Evolutionary conservation across 2,888 invertebrate species (phyloP).

Genomic region (Eledona agricola): DNA sequence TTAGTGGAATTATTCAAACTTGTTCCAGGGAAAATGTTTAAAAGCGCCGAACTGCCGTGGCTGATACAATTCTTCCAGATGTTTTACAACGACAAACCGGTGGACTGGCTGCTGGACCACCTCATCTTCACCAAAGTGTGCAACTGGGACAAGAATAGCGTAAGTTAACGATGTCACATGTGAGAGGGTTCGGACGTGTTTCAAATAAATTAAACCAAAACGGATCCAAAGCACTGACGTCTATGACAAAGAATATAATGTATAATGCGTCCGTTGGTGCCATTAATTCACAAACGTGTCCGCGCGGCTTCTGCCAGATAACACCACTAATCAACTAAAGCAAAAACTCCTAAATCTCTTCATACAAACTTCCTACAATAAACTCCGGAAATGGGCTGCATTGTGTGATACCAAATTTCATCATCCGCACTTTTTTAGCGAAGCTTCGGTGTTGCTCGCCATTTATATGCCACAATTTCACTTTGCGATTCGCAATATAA

Average conservation of each 20-base stretch:
- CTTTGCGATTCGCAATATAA: too few species aligned
- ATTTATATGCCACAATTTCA: too few species aligned
- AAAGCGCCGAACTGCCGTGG: slow-evolving; percentile 84
- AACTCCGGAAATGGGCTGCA: slow-evolving; percentile 6
- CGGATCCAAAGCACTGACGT: slow-evolving; percentile 4
- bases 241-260: slow-evolving; percentile 3
- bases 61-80: slow-evolving; percentile 92
- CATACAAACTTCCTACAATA: slow-evolving; percentile 2
- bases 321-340: slow-evolving; percentile 17
- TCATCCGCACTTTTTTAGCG: too few species aligned
- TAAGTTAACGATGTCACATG: slow-evolving; percentile 61
- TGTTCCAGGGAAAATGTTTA: slow-evolving; percentile 82
- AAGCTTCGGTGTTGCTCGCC: too few species aligned
- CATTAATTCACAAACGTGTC: slow-evolving; percentile 16
- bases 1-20: too few species aligned
- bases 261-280: slow-evolving; percentile 10
- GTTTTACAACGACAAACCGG: slow-evolving; percentile 95
- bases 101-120: slow-evolving; percentile 95
- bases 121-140: slow-evolving; percentile 91
- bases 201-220: slow-evolving; percentile 5
- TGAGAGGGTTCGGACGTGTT: too few species aligned
- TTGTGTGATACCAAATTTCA: slow-evolving; percentile 13
- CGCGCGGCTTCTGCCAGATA: slow-evolving; percentile 15
- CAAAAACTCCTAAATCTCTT: slow-evolving; percentile 10
- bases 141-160: slow-evolving; percentile 77